Evolutionary conservation across 2,888 invertebrate species (phyloP).

Genomic region (Sycophila texana): DNA sequence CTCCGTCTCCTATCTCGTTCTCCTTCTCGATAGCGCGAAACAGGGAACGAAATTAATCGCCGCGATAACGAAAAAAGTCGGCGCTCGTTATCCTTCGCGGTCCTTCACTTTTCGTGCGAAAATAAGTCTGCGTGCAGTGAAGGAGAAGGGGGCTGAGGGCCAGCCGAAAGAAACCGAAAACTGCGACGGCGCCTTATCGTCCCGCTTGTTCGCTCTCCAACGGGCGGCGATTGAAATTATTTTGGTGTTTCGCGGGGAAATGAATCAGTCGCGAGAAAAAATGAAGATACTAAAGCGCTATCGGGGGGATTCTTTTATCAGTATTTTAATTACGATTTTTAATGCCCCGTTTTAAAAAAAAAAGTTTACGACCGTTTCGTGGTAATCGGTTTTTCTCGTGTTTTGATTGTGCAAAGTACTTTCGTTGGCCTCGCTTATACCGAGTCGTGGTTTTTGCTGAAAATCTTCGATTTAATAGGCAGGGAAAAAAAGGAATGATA

Average conservation of each 20-base stretch:
- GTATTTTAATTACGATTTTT: too few species aligned
- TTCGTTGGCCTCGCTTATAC: too few species aligned
- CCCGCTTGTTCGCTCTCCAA: constrained; percentile 20
- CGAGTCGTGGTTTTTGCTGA: too few species aligned
- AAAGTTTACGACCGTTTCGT: too few species aligned
- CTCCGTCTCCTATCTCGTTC: background rate
- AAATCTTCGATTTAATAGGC: too few species aligned
- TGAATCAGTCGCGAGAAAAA: too few species aligned
- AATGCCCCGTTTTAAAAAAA: too few species aligned
- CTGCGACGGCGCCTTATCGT: constrained; percentile 22
- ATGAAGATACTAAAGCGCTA: too few species aligned
- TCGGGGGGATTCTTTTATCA: too few species aligned
- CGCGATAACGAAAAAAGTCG: constrained; percentile 49
- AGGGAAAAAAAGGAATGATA: too few species aligned
- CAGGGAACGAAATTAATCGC: constrained; percentile 49
- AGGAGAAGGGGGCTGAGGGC: constrained; percentile 16
- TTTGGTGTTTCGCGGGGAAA: background rate
- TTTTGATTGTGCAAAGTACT: too few species aligned
- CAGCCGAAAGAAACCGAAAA: constrained; percentile 22
- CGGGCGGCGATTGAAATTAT: constrained; percentile 2
- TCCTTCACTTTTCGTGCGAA: constrained; percentile 20
- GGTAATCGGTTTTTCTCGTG: too few species aligned
- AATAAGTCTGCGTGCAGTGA: constrained; percentile 6
- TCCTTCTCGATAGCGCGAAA: constrained; percentile 26
- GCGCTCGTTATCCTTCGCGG: constrained; percentile 33